Percentiles rank a stretch among this genome's conserved stretches.
Evolutionary conservation across 2,113 vertebrate genomes (phyloP).

Genomic region (Sula dactylatra): DNA sequence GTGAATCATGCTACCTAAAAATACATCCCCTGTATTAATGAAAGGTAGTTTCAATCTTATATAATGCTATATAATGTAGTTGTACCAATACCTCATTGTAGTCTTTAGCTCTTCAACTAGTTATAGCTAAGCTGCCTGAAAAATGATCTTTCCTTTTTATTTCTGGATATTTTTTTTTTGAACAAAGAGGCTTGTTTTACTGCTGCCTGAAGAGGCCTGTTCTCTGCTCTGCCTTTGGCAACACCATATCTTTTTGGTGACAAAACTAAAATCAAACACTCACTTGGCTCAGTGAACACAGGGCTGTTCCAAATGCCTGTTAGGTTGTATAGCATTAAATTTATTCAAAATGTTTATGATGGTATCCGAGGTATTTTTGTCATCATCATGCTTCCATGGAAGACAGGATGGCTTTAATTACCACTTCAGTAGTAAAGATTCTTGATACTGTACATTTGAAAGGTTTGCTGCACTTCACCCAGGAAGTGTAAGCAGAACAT

Average conservation of each 20-base stretch:
- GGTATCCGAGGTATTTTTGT: background rate
- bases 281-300: background rate
- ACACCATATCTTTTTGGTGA: background rate
- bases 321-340: background rate
- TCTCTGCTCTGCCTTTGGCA: background rate
- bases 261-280: background rate
- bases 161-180: background rate
- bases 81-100: background rate
- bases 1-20: slow-evolving; percentile 29
- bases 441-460: background rate
- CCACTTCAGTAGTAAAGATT: background rate
- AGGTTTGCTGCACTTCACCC: background rate
- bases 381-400: background rate
- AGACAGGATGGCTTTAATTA: background rate
- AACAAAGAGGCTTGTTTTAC: background rate
- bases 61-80: background rate
- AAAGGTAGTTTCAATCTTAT: background rate
- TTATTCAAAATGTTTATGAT: background rate
- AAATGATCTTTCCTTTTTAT: fast-evolving
- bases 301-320: background rate
- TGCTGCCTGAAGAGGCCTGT: background rate
- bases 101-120: background rate
- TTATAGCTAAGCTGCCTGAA: background rate
- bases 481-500: background rate
- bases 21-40: background rate